These are phyloP conservation scores for Crambe crambe DNA, from an alignment of 37 sponge, comb jelly and placozoan species.

Conservation along the genomic window DNA sequence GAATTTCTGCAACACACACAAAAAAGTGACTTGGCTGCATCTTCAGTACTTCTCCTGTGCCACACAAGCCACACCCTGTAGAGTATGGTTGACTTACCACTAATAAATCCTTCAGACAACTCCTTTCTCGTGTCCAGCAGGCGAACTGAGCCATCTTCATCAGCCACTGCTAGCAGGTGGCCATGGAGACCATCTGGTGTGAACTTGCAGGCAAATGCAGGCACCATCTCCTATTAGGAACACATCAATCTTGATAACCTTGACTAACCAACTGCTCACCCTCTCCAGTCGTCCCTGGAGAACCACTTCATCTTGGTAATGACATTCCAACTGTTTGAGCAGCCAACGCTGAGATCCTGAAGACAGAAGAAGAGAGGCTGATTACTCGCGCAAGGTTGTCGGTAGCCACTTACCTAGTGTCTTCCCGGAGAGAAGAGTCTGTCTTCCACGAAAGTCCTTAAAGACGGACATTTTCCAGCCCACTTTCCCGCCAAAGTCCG, in stretches of 20 bases:
- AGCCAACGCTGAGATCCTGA: constrained; percentile 2
- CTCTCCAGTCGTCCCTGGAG: constrained; percentile 1
- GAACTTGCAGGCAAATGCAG: constrained; percentile 68
- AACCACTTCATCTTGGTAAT: constrained; percentile 19
- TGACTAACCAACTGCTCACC: background rate
- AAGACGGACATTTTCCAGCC: background rate
- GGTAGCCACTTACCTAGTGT: background rate
- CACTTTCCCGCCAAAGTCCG: background rate
- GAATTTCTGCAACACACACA: constrained; percentile 31
- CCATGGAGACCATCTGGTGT: constrained; percentile 45
- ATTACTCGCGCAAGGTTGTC: background rate
- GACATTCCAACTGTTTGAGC: constrained; percentile 5
- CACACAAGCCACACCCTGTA: background rate
- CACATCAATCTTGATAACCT: background rate
- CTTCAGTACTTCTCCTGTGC: background rate
- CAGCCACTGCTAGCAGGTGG: constrained; percentile 64
- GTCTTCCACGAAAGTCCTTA: background rate
- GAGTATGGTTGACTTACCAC: background rate
- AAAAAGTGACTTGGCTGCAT: background rate
- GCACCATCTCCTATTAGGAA: constrained; percentile 29
- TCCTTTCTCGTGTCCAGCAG: constrained; percentile 44
- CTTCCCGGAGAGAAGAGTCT: background rate
- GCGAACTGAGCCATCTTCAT: constrained; percentile 71
- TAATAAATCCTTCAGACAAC: constrained; percentile 10
- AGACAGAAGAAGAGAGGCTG: background rate